phyloP scores from a whole-genome alignment of 2,888 invertebrate species.

The Mesorhabditis sp. region DNA sequence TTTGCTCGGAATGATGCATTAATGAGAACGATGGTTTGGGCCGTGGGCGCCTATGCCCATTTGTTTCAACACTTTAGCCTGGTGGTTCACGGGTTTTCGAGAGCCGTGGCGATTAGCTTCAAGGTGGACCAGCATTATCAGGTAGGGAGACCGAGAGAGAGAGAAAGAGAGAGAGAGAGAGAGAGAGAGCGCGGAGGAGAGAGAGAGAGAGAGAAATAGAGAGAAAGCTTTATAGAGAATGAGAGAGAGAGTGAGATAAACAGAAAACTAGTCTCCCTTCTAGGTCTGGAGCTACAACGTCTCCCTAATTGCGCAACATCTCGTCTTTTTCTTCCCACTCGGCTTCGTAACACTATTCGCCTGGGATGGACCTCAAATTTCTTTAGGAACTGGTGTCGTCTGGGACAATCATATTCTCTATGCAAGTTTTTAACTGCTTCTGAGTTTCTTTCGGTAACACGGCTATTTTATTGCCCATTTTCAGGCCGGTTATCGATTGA shows the following conservation, averaged over 20 bases:
- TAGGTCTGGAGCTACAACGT: not conserved
- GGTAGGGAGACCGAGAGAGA: not conserved
- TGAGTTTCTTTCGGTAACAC: not conserved
- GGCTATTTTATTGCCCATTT: not conserved
- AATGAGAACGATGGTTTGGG: not conserved
- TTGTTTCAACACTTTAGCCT: not conserved
- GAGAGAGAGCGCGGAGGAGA: no score
- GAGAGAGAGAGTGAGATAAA: no score
- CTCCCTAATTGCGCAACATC: not conserved
- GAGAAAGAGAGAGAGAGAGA: not conserved
- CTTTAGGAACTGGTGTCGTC: not conserved
- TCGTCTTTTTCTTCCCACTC: not conserved
- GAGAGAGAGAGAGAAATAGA: no score
- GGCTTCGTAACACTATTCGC: not conserved
- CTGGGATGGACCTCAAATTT: not conserved
- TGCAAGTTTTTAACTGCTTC: not conserved
- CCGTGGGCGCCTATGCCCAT: not conserved
- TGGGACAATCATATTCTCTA: slow-evolving; percentile 1
- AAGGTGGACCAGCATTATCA: not conserved
- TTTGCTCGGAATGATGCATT: no score
- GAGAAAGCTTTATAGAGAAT: no score
- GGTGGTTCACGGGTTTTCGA: not conserved
- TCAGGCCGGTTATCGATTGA: not conserved
- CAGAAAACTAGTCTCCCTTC: no score
- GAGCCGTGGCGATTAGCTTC: not conserved